phyloP scores from a whole-genome alignment of 2,888 invertebrate genomes.

The Vannuccia rotundouncinata region DNA sequence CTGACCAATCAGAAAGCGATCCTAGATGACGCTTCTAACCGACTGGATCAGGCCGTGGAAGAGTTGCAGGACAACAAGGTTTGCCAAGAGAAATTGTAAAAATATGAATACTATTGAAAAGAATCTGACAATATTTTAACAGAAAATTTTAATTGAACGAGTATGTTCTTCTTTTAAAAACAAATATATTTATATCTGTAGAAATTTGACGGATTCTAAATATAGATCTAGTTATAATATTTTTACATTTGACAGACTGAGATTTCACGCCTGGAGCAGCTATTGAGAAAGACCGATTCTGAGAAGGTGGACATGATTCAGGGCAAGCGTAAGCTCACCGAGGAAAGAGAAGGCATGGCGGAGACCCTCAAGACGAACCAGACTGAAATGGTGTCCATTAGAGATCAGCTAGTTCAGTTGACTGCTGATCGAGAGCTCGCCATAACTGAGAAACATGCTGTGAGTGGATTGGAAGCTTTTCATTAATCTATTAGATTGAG shows the following conservation, averaged over 20 bases:
- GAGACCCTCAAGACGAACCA: neutral
- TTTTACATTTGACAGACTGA: neutral
- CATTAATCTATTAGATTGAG: no score
- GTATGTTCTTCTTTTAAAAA: no score
- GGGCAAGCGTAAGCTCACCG: neutral
- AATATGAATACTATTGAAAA: no score
- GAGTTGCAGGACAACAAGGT: neutral
- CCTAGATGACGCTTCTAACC: neutral
- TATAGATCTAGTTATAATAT: no score
- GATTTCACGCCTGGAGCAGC: constrained; percentile 5
- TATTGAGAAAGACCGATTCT: neutral
- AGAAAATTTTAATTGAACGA: neutral
- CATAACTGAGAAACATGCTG: constrained; percentile 5
- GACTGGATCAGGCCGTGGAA: neutral
- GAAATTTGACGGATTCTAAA: no score
- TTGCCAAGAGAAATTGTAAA: no score
- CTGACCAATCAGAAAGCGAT: neutral
- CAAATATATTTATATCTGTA: no score
- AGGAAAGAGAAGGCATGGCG: neutral
- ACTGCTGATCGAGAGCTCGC: neutral
- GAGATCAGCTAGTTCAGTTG: neutral
- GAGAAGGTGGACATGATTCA: constrained; percentile 14
- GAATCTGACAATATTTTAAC: neutral
- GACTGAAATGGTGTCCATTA: neutral
- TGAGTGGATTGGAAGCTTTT: neutral